Evolutionary conservation across 2,797 vertebrate species (phyloP).

Genomic region (Peromyscus aztecus): DNA sequence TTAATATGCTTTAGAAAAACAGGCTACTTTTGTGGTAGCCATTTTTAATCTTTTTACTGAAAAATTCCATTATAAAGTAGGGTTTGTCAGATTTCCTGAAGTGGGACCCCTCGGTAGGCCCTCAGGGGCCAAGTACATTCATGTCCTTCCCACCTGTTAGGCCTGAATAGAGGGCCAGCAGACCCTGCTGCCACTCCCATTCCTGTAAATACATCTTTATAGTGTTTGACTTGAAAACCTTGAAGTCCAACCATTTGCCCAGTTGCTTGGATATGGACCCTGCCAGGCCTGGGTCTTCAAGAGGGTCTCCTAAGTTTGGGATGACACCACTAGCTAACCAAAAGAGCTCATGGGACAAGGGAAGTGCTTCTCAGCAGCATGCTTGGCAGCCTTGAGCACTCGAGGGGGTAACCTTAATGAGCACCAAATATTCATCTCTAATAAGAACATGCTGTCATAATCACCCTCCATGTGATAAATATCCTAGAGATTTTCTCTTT

Average conservation of each 20-base stretch:
- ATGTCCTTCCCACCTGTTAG: background rate
- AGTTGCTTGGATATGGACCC: background rate
- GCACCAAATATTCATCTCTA: constrained; percentile 82
- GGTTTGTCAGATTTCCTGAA: background rate
- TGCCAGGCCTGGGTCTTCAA: constrained; percentile 10
- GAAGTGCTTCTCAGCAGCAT: constrained; percentile 50
- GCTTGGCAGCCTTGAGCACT: constrained; percentile 70
- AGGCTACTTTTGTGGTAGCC: background rate
- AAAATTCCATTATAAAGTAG: constrained; percentile 19
- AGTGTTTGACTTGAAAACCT: background rate
- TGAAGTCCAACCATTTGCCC: background rate
- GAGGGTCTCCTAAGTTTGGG: background rate
- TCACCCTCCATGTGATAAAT: constrained; percentile 83
- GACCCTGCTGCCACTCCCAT: background rate
- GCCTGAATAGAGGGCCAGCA: no score
- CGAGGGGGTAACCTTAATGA: constrained; percentile 81
- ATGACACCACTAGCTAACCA: background rate
- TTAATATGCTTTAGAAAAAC: constrained; percentile 32
- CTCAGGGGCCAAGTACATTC: background rate
- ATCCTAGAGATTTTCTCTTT: constrained; percentile 83
- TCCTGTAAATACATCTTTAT: background rate
- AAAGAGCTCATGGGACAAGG: background rate
- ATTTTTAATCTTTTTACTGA: constrained; percentile 11
- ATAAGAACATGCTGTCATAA: constrained; percentile 82
- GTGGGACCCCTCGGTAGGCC: background rate